Evolutionary conservation across 2,888 invertebrate genomes (phyloP).

Genomic region (Acrocyrtus sp.): DNA sequence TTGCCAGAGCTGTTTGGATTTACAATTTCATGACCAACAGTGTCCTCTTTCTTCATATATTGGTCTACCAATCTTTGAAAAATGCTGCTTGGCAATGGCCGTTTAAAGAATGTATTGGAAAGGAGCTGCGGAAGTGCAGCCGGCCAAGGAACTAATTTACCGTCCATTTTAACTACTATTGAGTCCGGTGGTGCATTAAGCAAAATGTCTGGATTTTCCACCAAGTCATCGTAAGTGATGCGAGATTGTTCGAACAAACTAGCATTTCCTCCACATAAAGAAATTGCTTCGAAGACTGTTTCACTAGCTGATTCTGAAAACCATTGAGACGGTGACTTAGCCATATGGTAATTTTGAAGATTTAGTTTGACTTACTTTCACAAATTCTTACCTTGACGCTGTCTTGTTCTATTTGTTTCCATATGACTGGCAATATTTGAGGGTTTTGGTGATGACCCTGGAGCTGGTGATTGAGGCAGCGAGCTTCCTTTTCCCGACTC

Average conservation of each 20-base stretch:
- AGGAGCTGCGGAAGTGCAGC: slow-evolving; percentile 91
- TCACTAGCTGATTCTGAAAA: slow-evolving; percentile 30
- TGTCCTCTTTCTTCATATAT: slow-evolving; percentile 59
- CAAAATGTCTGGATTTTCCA: slow-evolving; percentile 77
- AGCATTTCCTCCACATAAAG: slow-evolving; percentile 77
- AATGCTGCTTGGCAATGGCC: slow-evolving; percentile 75
- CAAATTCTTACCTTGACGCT: slow-evolving; percentile 39
- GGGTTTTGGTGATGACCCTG: slow-evolving; percentile 60
- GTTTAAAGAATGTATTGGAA: slow-evolving; percentile 85
- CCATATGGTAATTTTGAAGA: background rate
- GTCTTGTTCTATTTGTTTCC: slow-evolving; percentile 49
- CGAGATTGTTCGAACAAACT: slow-evolving; percentile 68
- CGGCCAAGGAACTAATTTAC: slow-evolving; percentile 91
- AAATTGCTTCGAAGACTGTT: slow-evolving; percentile 71
- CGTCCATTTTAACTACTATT: slow-evolving; percentile 85
- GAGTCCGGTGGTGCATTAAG: slow-evolving; percentile 75
- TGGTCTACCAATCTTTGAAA: slow-evolving; percentile 63
- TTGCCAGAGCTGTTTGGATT: slow-evolving; percentile 36
- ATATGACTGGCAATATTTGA: slow-evolving; percentile 50
- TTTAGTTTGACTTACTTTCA: too few relatives aligned
- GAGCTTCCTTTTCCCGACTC: slow-evolving; percentile 98
- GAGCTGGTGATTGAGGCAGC: slow-evolving; percentile 85
- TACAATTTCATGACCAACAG: slow-evolving; percentile 21
- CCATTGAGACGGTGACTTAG: background rate
- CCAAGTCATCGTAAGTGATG: slow-evolving; percentile 73